Percentiles rank a stretch among this genome's conserved stretches.
Conservation (phyloP, 2,888 invertebrate genomes). For the Acanthosepion pharaonis region DNA sequence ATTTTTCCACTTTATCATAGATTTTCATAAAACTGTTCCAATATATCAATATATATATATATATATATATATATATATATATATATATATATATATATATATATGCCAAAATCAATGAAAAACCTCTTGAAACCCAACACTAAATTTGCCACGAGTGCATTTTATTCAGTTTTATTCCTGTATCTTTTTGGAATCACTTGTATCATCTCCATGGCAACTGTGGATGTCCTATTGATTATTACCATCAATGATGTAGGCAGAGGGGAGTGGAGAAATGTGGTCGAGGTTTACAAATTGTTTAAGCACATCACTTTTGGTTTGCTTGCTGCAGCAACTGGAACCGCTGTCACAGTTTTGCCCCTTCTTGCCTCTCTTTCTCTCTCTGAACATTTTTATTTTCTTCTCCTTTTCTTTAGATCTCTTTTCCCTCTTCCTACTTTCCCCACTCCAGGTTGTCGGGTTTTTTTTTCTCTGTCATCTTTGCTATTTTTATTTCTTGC, state of each 20-base stretch:
- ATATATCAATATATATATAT: neutral
- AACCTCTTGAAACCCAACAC: neutral
- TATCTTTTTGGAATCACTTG: neutral
- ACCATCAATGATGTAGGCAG: neutral
- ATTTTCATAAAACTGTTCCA: too few species aligned
- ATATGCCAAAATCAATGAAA: neutral
- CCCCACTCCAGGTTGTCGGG: neutral
- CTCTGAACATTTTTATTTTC: neutral
- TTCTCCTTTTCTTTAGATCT: too few species aligned
- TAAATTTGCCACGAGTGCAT: neutral
- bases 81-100: neutral
- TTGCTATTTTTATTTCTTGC: neutral
- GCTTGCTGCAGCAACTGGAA: neutral
- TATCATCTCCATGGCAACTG: neutral
- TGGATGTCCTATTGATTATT: constrained; percentile 22
- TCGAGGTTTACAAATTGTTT: neutral
- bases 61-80: neutral
- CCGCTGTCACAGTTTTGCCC: constrained; percentile 2
- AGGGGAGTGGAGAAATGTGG: neutral
- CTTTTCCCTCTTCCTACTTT: neutral
- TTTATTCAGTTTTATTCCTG: neutral
- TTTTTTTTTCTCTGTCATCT: too few species aligned
- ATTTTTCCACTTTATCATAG: too few species aligned
- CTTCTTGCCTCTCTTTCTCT: neutral
- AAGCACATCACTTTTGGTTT: neutral